Conservation (phyloP, 1,140 invertebrate species). For the Meloidogyne chitwoodi region DNA sequence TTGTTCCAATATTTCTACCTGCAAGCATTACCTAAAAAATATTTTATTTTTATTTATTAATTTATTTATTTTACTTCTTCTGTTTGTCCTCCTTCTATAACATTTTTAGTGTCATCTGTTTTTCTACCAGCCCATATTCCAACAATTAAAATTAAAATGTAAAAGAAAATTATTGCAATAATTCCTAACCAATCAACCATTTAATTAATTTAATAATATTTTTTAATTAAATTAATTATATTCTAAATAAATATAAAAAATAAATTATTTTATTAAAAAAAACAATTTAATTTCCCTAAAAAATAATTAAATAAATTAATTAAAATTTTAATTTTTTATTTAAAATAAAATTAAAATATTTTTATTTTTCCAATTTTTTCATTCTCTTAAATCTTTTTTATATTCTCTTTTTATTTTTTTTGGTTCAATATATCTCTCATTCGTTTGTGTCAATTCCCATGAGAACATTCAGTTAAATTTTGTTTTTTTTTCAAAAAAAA, state of each 20-base stretch:
- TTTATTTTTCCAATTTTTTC: no score
- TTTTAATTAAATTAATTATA: neutral
- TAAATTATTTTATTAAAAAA: neutral
- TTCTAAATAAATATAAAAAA: neutral
- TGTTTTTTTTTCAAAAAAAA: no score
- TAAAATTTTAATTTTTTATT: no score
- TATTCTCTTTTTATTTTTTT: neutral
- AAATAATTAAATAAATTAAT: no score
- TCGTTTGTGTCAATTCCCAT: neutral
- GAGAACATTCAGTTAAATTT: neutral
- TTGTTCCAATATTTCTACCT: slow-evolving; percentile 80
- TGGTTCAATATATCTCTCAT: neutral
- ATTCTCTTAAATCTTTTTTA: neutral
- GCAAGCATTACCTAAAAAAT: slow-evolving; percentile 83
- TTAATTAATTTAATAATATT: neutral
- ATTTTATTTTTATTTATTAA: neutral
- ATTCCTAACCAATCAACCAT: slow-evolving; percentile 67
- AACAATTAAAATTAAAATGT: slow-evolving; percentile 81
- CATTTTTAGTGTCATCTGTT: slow-evolving; percentile 70
- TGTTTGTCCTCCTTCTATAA: slow-evolving; percentile 64
- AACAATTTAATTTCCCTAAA: no score
- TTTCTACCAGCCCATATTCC: slow-evolving; percentile 92
- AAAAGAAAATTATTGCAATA: slow-evolving; percentile 86
- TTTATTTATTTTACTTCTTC: slow-evolving; percentile 26
- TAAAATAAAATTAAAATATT: no score